These are phyloP conservation scores for Hylia prasina DNA, from an alignment of 2,113 vertebrate genomes.

Conservation along the genomic window DNA sequence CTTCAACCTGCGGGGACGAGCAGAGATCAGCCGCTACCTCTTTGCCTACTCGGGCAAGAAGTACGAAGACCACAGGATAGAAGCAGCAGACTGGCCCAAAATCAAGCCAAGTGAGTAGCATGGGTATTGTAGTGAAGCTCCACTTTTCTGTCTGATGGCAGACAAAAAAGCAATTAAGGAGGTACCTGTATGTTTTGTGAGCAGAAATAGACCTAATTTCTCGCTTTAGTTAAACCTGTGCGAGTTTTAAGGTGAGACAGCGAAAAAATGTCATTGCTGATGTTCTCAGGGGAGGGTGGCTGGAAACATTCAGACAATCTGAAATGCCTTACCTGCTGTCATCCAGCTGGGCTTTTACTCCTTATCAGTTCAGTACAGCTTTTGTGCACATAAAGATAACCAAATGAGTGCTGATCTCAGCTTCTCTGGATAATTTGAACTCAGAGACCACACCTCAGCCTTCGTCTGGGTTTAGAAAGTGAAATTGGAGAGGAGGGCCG, in stretches of 20 bases:
- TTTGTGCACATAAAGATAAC: not conserved
- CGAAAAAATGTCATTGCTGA: not conserved
- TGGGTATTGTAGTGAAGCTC: too few relatives aligned
- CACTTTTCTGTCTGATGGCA: too few relatives aligned
- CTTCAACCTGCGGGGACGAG: slow-evolving; percentile 78
- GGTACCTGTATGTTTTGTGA: fast-evolving
- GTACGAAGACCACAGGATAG: slow-evolving; percentile 76
- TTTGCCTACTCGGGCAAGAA: slow-evolving; percentile 71
- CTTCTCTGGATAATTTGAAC: not conserved
- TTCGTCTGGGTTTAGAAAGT: not conserved
- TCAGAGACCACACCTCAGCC: not conserved
- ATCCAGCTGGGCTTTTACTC: not conserved
- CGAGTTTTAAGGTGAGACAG: not conserved
- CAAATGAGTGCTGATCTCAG: not conserved
- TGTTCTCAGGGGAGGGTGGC: fast-evolving
- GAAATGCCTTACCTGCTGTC: not conserved
- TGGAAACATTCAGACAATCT: not conserved
- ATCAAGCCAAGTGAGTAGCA: slow-evolving; percentile 76
- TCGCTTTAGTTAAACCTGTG: not conserved
- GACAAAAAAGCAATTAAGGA: not conserved
- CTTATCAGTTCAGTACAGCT: not conserved
- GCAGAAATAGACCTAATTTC: not conserved
- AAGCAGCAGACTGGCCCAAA: slow-evolving; percentile 69
- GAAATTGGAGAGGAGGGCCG: not conserved
- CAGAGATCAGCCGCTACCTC: slow-evolving; percentile 77